phyloP scores from a whole-genome alignment of 2,888 invertebrate species.

The Crioceris asparagi region DNA sequence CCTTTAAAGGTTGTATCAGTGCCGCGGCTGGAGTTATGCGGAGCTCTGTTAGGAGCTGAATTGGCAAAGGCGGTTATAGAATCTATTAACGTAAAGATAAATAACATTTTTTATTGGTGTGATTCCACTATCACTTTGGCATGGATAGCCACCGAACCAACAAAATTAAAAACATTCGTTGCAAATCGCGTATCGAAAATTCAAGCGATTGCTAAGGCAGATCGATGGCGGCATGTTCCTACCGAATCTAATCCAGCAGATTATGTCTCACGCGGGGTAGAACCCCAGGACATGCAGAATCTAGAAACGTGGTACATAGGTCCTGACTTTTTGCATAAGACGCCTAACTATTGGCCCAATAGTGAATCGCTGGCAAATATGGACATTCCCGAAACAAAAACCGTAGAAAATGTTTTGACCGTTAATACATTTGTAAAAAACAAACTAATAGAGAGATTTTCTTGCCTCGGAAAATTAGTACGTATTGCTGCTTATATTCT shows the following conservation, averaged over 20 bases:
- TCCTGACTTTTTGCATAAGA: slow-evolving; percentile 6
- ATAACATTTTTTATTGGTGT: slow-evolving; percentile 1
- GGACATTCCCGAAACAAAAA: too few relatives aligned
- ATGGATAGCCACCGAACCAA: slow-evolving; percentile 5
- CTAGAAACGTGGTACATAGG: slow-evolving; percentile 10
- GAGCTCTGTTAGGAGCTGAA: not conserved
- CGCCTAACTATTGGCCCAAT: too few relatives aligned
- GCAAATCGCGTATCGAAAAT: slow-evolving; percentile 12
- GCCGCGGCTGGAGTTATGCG: slow-evolving; percentile 7
- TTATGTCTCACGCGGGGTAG: slow-evolving; percentile 9
- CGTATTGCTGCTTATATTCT: too few relatives aligned
- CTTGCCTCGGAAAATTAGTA: too few relatives aligned
- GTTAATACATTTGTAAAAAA: too few relatives aligned
- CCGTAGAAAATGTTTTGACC: too few relatives aligned
- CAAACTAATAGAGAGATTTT: too few relatives aligned
- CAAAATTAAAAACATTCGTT: slow-evolving; percentile 12
- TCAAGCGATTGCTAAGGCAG: slow-evolving; percentile 6
- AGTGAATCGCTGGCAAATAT: too few relatives aligned
- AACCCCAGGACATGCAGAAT: slow-evolving; percentile 4
- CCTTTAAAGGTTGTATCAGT: slow-evolving; percentile 6
- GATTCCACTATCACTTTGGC: slow-evolving; percentile 4
- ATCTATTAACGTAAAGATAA: not conserved
- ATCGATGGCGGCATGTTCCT: slow-evolving; percentile 11
- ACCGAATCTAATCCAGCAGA: too few relatives aligned
- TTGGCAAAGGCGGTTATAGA: not conserved